Evolutionary conservation across 2,888 invertebrate genomes (phyloP).

Genomic region (Tetropium fuscum): DNA sequence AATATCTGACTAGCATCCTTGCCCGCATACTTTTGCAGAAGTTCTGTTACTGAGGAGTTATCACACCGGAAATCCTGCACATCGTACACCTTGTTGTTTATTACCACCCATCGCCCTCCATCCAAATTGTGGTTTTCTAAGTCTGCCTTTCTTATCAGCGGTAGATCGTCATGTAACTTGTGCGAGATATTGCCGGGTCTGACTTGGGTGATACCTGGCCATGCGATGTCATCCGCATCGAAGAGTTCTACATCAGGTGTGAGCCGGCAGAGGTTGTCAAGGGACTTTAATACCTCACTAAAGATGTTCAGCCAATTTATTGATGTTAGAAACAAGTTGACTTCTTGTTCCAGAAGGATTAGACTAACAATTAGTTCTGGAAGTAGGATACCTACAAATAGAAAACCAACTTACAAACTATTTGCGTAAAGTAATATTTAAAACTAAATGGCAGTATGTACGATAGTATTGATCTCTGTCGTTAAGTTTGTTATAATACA

Average conservation of each 20-base stretch:
- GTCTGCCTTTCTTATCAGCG: constrained; percentile 84
- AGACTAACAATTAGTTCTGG: constrained; percentile 77
- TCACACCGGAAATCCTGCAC: constrained; percentile 80
- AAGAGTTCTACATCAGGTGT: constrained; percentile 78
- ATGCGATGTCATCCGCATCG: constrained; percentile 88
- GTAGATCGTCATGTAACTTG: constrained; percentile 71
- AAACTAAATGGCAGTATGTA: no score
- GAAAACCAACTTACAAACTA: no score
- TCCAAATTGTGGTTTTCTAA: constrained; percentile 92
- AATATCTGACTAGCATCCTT: constrained; percentile 80
- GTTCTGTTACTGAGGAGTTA: constrained; percentile 73
- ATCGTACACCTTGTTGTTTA: constrained; percentile 91
- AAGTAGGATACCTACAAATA: constrained; percentile 70
- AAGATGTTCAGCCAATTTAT: constrained; percentile 70
- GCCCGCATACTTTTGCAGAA: constrained; percentile 74
- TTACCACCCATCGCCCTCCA: constrained; percentile 90
- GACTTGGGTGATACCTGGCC: constrained; percentile 77
- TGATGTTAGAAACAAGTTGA: constrained; percentile 67
- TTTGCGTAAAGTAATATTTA: no score
- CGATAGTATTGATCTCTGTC: no score
- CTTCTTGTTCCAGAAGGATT: constrained; percentile 73
- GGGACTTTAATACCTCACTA: constrained; percentile 70
- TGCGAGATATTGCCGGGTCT: constrained; percentile 65
- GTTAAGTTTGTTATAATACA: no score
- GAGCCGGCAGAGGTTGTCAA: constrained; percentile 81